Evolutionary conservation across 2,888 invertebrate species (phyloP).

Genomic region (Zaprionus obscuricornis): DNA sequence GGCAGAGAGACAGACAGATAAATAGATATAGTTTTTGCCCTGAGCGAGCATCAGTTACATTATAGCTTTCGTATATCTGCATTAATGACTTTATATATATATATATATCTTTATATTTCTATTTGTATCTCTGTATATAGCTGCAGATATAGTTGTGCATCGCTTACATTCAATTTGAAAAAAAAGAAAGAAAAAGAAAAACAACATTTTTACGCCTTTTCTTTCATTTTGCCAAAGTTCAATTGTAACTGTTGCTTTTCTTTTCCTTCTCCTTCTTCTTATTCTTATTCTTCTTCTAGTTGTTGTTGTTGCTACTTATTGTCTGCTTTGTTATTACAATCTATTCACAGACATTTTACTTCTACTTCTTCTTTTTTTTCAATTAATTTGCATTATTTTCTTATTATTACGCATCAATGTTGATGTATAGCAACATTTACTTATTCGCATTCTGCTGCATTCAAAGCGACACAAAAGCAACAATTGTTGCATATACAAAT

Average conservation of each 20-base stretch:
- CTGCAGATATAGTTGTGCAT: conserved; percentile 25
- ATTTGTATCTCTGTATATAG: conserved; percentile 13
- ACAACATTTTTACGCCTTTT: conserved; percentile 44
- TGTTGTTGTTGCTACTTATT: conserved; percentile 8
- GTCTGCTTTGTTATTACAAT: no score
- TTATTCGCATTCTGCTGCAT: no score
- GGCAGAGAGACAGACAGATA: conserved; percentile 16
- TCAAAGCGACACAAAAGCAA: no score
- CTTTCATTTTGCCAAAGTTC: conserved; percentile 48
- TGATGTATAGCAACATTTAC: no score
- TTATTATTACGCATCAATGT: conserved; percentile 29
- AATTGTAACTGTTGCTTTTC: conserved; percentile 27
- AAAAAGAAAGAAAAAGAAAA: no score
- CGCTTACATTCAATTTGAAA: conserved; percentile 57
- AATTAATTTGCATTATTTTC: conserved; percentile 26
- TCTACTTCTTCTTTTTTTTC: not conserved
- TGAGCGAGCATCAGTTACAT: conserved; percentile 20
- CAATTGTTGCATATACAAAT: no score
- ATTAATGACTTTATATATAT: conserved; percentile 10
- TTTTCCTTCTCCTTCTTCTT: no score
- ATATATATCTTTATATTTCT: conserved; percentile 12
- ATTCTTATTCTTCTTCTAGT: no score
- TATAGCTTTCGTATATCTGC: conserved; percentile 2
- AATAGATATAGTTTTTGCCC: conserved; percentile 3
- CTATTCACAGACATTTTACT: not conserved